Evolutionary conservation across 2,113 vertebrate genomes (phyloP), one percentile per base, ranked within the genome.

Genomic region (Panthera uncia): DNA sequence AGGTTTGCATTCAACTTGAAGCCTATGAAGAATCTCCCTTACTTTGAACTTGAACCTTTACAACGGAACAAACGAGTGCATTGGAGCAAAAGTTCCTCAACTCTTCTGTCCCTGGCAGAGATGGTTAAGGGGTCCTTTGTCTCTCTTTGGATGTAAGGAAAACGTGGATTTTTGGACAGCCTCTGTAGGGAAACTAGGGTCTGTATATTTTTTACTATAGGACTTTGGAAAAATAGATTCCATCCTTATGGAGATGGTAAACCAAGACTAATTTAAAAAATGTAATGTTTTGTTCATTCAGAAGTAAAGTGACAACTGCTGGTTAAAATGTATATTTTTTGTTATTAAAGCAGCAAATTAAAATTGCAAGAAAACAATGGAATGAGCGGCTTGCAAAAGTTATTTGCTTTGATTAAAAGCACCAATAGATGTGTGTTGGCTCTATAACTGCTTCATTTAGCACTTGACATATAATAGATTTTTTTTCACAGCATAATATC

Each of bases 351-450:
- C 98, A 98, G 97, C 98, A 98, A 98, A 98, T 98, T 98, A 97
- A 98, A 98, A 98, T 97, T 16, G 68, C 96, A 96, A 98, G 98
- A 97, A 98, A 98, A 98, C 98, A 98, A 96, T 98, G 96, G 95
- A 96, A 96, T 98, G 98, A 98, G 98, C 98, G 97, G 96, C 97
- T 98, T 98, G 97, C 86, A 86, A 96, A 99, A 99, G 98, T 99
- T 99, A 98, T 98, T 98, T 99, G 98, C 98, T 98, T 97, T 99
- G 98, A 99, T 99, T 99, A 99, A 99, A 98, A 99, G 98, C 98
- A 97, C 98, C 98, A 98, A 98, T 99, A 99, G 98, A 98, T 98
- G 95, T 98, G 98, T 97, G 98, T 98, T 97, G 93, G 96, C 96
- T 98, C 97, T 97, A 80, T 97, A 98, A 98, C 98, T 98, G 98